A percentile compares a stretch with the other conserved stretches of the same genome.
Conservation (phyloP, 2,113 vertebrate genomes). For the Rhombomys opimus region DNA sequence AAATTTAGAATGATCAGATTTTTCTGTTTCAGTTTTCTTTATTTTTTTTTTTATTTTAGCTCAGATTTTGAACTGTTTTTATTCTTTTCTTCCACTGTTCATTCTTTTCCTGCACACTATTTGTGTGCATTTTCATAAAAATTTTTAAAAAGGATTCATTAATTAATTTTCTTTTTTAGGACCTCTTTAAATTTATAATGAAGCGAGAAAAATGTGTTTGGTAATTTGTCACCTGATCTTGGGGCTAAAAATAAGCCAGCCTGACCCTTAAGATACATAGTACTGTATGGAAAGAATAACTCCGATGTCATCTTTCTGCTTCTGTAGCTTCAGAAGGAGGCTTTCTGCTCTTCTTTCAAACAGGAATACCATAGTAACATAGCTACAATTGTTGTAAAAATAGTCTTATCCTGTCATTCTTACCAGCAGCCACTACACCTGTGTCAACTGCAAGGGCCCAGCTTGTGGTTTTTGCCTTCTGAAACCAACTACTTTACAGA, state of each 20-base stretch:
- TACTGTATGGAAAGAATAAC: not conserved
- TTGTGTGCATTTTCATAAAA: not conserved
- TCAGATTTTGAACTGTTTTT: not conserved
- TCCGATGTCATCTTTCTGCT: not conserved
- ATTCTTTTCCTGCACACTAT: no score
- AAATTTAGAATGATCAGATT: not conserved
- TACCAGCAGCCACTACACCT: not conserved
- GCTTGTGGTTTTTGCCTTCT: not conserved
- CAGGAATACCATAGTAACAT: not conserved
- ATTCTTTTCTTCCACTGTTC: not conserved
- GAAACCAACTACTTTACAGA: not conserved
- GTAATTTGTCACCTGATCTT: not conserved
- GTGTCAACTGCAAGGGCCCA: not conserved
- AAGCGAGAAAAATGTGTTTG: not conserved
- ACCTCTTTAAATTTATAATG: not conserved
- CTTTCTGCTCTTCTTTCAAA: not conserved
- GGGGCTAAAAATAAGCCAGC: not conserved
- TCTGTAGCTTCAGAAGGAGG: not conserved
- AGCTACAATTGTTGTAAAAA: not conserved
- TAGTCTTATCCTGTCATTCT: not conserved
- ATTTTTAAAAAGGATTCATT: not conserved
- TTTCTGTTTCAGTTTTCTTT: not conserved
- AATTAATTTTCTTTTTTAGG: not conserved
- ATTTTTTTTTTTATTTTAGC: not conserved
- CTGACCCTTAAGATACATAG: not conserved